Conservation (phyloP, 2,888 invertebrate species). For the Scaptodrosophila latifasciaeformis region DNA sequence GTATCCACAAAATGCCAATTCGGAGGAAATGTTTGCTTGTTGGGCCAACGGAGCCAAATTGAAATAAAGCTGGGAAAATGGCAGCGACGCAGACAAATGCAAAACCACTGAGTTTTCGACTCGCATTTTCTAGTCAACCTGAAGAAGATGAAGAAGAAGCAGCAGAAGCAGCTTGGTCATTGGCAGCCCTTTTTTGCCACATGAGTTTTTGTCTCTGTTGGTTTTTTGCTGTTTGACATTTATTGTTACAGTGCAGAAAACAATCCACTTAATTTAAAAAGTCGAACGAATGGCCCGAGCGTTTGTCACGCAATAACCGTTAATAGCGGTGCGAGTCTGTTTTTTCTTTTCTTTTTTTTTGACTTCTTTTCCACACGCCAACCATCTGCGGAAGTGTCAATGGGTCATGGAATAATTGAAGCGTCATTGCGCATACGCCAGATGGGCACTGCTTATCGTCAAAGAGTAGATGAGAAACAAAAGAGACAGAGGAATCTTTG, state of each 20-base stretch:
- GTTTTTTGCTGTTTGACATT: not conserved
- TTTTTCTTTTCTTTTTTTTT: constrained; percentile 1
- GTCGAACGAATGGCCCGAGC: constrained; percentile 34
- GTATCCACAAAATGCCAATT: constrained; percentile 60
- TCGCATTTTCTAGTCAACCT: no score
- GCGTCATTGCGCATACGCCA: constrained; percentile 57
- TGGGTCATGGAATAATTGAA: constrained; percentile 31
- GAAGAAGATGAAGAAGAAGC: not conserved
- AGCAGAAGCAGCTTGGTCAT: constrained; percentile 17
- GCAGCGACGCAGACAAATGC: constrained; percentile 63
- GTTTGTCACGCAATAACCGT: constrained; percentile 58
- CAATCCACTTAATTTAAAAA: constrained; percentile 64
- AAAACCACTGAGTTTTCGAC: constrained; percentile 56
- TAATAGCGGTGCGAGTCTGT: constrained; percentile 26
- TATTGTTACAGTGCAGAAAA: constrained; percentile 34
- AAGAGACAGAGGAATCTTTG: no score
- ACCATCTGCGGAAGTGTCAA: constrained; percentile 2
- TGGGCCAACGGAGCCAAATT: no score
- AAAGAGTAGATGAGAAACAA: constrained; percentile 13
- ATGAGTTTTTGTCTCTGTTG: not conserved
- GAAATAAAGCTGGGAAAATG: constrained; percentile 64
- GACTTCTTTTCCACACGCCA: constrained; percentile 3
- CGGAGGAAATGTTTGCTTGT: no score
- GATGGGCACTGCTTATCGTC: constrained; percentile 34
- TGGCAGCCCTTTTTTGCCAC: constrained; percentile 15